phyloP scores from a whole-genome alignment of 1,140 invertebrate species.

The Drosophila rhopaloa region DNA sequence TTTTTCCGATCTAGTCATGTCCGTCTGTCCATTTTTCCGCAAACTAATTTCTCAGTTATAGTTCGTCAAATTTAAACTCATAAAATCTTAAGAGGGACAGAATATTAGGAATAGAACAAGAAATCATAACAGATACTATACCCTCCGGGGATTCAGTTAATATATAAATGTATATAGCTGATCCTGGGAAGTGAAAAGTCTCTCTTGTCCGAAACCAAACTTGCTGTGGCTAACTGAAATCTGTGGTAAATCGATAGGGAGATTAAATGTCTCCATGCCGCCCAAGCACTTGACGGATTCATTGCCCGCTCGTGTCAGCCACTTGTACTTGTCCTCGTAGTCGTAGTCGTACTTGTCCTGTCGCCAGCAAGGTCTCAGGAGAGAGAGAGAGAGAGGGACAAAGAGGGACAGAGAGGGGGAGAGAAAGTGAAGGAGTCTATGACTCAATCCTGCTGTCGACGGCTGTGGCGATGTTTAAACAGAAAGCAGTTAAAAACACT shows the following conservation, averaged over 20 bases:
- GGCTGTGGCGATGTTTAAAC: slow-evolving; percentile 56
- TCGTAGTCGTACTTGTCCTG: slow-evolving; percentile 25
- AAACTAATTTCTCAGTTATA: no score
- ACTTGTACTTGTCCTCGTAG: slow-evolving; percentile 29
- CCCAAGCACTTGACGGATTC: slow-evolving; percentile 46
- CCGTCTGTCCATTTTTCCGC: no score
- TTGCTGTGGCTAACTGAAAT: slow-evolving; percentile 15
- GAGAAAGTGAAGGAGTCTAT: slow-evolving; percentile 24
- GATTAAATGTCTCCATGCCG: slow-evolving; percentile 48
- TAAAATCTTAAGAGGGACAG: no score
- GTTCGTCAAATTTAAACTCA: no score
- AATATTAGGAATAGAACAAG: no score
- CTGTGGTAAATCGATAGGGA: slow-evolving; percentile 43
- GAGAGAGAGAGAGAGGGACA: background rate
- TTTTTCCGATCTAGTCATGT: no score
- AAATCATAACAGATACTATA: no score
- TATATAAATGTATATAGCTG: background rate
- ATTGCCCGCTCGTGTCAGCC: slow-evolving; percentile 40
- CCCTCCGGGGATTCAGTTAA: no score
- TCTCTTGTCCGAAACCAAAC: background rate
- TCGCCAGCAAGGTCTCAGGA: slow-evolving; percentile 9
- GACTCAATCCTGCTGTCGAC: slow-evolving; percentile 50
- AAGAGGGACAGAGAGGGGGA: background rate
- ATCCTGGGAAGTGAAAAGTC: background rate
- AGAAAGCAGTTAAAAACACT: slow-evolving; percentile 62